These are phyloP conservation scores for Palythoa heliodiscus DNA, from an alignment of 92 coral and sea anemone genomes.

Conservation along the genomic window DNA sequence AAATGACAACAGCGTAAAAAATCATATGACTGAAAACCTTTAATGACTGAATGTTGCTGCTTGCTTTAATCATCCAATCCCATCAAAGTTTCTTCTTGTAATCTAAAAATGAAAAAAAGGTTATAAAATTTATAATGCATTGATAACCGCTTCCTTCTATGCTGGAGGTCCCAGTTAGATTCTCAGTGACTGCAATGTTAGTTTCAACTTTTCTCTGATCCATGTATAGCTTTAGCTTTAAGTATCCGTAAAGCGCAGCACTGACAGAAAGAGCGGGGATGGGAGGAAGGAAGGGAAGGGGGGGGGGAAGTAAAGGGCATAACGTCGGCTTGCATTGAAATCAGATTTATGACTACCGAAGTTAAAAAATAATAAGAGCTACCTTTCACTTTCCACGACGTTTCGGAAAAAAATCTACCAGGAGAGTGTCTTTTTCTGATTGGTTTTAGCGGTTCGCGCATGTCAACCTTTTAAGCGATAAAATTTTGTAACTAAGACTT, in stretches of 20 bases:
- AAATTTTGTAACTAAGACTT: background rate
- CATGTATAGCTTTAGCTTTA: too few relatives aligned
- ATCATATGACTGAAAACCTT: background rate
- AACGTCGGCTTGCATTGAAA: background rate
- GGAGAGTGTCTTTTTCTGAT: too few relatives aligned
- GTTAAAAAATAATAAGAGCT: background rate
- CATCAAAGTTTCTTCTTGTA: slow-evolving; percentile 18
- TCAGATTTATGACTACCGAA: background rate
- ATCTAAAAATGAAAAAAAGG: background rate
- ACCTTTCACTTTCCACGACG: background rate
- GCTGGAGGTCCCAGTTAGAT: too few relatives aligned
- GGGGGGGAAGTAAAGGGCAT: background rate
- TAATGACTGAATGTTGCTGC: background rate
- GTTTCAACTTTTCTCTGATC: too few relatives aligned
- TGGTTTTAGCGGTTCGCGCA: too few relatives aligned
- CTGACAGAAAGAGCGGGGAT: too few relatives aligned
- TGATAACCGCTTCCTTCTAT: too few relatives aligned
- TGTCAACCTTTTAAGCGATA: too few relatives aligned
- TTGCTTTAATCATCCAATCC: background rate
- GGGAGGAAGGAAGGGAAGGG: background rate
- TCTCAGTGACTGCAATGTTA: too few relatives aligned
- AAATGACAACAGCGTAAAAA: background rate
- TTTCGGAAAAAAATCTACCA: too few relatives aligned
- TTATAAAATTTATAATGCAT: too few relatives aligned
- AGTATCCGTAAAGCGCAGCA: too few relatives aligned